These are phyloP conservation scores for Drosophila nigrodunni DNA, from an alignment of 1,140 invertebrate species.

Conservation along the genomic window DNA sequence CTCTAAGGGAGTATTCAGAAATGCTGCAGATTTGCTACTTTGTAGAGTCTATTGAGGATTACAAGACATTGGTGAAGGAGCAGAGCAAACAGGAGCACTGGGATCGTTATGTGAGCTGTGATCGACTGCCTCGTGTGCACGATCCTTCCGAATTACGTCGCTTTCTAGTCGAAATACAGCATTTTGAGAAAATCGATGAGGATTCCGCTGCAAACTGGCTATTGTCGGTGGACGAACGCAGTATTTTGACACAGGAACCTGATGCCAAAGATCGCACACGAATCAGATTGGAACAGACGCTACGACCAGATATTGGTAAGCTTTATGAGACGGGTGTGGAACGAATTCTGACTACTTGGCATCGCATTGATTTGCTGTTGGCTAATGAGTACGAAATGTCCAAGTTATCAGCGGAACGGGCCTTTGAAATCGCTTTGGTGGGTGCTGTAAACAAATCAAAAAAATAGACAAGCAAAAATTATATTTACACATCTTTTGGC, in stretches of 20 bases:
- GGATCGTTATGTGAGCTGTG: slow-evolving; percentile 60
- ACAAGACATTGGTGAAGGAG: slow-evolving; percentile 19
- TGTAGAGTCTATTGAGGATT: slow-evolving; percentile 42
- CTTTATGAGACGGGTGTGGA: slow-evolving; percentile 45
- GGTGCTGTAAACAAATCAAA: background rate
- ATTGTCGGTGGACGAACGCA: slow-evolving; percentile 50
- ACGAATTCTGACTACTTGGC: slow-evolving; percentile 31
- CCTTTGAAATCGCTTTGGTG: slow-evolving; percentile 29
- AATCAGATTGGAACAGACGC: slow-evolving; percentile 8
- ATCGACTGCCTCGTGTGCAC: slow-evolving; percentile 59
- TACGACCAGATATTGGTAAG: slow-evolving; percentile 50
- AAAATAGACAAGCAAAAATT: slow-evolving; percentile 3
- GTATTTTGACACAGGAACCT: slow-evolving; percentile 45
- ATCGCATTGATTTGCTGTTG: slow-evolving; percentile 36
- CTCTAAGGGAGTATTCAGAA: background rate
- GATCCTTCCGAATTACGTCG: slow-evolving; percentile 56
- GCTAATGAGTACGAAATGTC: slow-evolving; percentile 31
- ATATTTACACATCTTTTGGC: background rate
- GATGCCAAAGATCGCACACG: slow-evolving; percentile 45
- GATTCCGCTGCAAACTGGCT: slow-evolving; percentile 44
- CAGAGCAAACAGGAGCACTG: slow-evolving; percentile 40
- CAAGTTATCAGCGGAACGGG: background rate
- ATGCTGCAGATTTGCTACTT: too few species aligned
- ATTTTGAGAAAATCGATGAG: slow-evolving; percentile 26
- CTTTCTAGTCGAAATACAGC: slow-evolving; percentile 44